phyloP scores from a whole-genome alignment of 37 sponge, comb jelly and placozoan genomes.

The Ephydatia muelleri region DNA sequence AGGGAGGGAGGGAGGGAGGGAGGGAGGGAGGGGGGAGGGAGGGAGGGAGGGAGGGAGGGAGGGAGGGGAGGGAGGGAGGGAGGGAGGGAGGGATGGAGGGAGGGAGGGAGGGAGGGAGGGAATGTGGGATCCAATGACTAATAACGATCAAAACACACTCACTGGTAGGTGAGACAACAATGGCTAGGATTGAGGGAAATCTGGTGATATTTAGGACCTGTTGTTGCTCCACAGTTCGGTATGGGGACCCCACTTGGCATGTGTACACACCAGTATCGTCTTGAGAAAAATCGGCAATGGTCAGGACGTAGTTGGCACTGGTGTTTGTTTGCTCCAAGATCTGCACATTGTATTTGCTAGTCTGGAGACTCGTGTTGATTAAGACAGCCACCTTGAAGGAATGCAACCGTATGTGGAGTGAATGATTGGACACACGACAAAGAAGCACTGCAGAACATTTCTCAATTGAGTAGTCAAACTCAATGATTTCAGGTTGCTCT shows the following conservation, averaged over 20 bases:
- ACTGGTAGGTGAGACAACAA: no score
- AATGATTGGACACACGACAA: not conserved
- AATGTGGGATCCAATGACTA: no score
- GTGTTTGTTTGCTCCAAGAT: not conserved
- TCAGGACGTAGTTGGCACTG: not conserved
- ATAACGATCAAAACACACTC: no score
- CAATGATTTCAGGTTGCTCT: not conserved
- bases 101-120: conserved; percentile 11
- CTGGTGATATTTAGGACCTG: not conserved
- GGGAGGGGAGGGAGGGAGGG: conserved; percentile 1
- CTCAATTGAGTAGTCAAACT: not conserved
- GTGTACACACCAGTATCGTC: not conserved
- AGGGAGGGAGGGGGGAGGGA: not conserved
- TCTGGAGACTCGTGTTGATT: not conserved
- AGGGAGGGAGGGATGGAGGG: not conserved
- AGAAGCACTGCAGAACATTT: not conserved
- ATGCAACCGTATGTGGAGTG: not conserved
- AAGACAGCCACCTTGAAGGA: not conserved
- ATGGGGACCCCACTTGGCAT: not conserved
- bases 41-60: not conserved
- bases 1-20: conserved; percentile 38
- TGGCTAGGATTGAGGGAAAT: no score
- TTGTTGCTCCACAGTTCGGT: not conserved
- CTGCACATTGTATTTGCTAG: not conserved
- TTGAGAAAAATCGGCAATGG: not conserved